A percentile compares a stretch with the other conserved stretches of the same genome.
phyloP scores from a whole-genome alignment of 1,140 invertebrate genomes.

The Microvelia longipes region DNA sequence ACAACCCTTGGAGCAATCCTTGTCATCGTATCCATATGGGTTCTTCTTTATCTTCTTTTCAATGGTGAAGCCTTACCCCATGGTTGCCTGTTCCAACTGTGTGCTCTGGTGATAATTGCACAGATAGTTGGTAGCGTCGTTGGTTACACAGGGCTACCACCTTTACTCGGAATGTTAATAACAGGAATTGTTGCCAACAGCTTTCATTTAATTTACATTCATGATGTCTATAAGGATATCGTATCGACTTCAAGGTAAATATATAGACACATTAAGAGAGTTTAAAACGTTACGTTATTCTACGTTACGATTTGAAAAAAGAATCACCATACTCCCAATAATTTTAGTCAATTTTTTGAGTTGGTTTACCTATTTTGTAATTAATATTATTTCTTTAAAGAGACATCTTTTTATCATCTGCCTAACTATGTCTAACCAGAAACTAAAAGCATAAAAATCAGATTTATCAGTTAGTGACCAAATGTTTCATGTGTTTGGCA shows the following conservation, averaged over 20 bases:
- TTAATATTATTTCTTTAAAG: too few relatives aligned
- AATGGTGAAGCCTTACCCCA: constrained; percentile 53
- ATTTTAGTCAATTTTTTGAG: too few relatives aligned
- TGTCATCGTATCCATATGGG: constrained; percentile 8
- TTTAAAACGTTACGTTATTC: too few relatives aligned
- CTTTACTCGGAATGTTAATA: constrained; percentile 23
- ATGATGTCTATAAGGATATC: constrained; percentile 16
- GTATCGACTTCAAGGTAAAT: constrained; percentile 18
- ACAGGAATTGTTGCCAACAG: constrained; percentile 18
- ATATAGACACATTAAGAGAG: too few relatives aligned
- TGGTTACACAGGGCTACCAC: constrained; percentile 12
- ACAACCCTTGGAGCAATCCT: neutral
- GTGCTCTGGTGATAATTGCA: constrained; percentile 29
- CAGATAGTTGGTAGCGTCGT: constrained; percentile 13
- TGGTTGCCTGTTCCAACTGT: constrained; percentile 60
- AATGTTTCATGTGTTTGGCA: too few relatives aligned
- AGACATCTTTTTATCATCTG: too few relatives aligned
- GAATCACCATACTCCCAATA: too few relatives aligned
- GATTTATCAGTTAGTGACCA: too few relatives aligned
- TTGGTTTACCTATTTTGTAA: too few relatives aligned
- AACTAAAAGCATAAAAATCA: too few relatives aligned
- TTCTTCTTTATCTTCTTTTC: constrained; percentile 42
- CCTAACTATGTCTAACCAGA: too few relatives aligned
- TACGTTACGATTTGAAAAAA: too few relatives aligned
- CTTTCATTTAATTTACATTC: constrained; percentile 17